Evolutionary conservation across 2,113 vertebrate genomes (phyloP), one percentile per base, ranked within the genome.

Genomic region (Lasiurus borealis): DNA sequence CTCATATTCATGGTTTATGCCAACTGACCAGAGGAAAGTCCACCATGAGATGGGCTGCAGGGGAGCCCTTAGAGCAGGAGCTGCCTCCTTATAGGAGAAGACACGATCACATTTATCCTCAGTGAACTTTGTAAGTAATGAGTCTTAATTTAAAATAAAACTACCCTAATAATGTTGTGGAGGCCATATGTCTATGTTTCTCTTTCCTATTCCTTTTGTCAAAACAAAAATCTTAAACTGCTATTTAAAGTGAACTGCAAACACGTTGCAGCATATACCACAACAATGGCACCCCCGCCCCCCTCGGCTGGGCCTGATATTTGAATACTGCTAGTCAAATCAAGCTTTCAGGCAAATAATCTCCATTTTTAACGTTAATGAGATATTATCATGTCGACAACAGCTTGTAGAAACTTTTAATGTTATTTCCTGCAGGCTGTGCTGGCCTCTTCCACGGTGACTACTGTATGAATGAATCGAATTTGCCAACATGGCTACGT

Each of bases 351-450:
- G 98, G 98, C 98, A 98, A 98, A 98, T 98, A 98, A 98, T 98
- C 98, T 98, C 98, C 98, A 98, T 98, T 98, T 98, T 98, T 98
- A 98, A 98, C 98, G 98, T 98, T 98, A 98, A 98, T 98, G 98
- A 99, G 98, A 98, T 98, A 98, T 98, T 98, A 98, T 98, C 98
- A 96, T 98, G 98, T 98, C 66, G 98, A 98, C 98, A 98, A 98
- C 98, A 98, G 98, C 98, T 98, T 98, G 98, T 97, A 98, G 98
- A 98, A 98, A 99, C 98, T 98, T 98, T 98, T 98, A 95, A 98
- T 98, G 98, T 98, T 97, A 98, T 98, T 98, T 98, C 98, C 98
- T 98, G 98, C 97, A 98, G 98, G 98, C 98, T 98, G 98, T 98
- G 98, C 98, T 98, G 98, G 98, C 98, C 98, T 98, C 98, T 98